Conservation (phyloP, 2,888 invertebrate species). For the Orchestes rusci region DNA sequence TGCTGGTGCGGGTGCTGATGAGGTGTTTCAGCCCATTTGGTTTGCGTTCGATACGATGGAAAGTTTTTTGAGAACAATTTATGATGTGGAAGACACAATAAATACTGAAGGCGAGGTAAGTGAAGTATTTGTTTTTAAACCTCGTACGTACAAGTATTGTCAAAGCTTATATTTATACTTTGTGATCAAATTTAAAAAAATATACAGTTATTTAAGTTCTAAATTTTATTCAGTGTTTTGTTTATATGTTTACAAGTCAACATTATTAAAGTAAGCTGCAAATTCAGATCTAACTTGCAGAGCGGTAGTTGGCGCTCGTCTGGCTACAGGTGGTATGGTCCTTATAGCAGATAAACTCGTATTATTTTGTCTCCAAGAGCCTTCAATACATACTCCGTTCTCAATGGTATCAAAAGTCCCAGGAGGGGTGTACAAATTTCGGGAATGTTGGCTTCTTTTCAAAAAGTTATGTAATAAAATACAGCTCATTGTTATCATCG, state of each 20-base stretch:
- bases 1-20: constrained; percentile 5
- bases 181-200: background rate
- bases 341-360: background rate
- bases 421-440: constrained; percentile 12
- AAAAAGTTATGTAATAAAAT: constrained; percentile 20
- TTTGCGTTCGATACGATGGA: constrained; percentile 6
- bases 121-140: too few relatives aligned
- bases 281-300: background rate
- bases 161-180: background rate
- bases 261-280: background rate
- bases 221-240: background rate
- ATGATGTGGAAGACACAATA: constrained; percentile 7
- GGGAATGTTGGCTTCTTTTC: constrained; percentile 8
- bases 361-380: constrained; percentile 4
- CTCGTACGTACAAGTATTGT: background rate
- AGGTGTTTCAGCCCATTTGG: constrained; percentile 8
- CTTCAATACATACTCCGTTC: background rate
- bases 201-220: background rate
- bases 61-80: constrained; percentile 6
- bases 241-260: background rate
- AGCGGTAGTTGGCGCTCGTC: background rate
- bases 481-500: constrained; percentile 11
- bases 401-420: constrained; percentile 10
- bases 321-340: background rate
- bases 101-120: constrained; percentile 8